phyloP scores from a whole-genome alignment of 64 coral and sea anemone genomes.

The Catalaphyllia jardinei region DNA sequence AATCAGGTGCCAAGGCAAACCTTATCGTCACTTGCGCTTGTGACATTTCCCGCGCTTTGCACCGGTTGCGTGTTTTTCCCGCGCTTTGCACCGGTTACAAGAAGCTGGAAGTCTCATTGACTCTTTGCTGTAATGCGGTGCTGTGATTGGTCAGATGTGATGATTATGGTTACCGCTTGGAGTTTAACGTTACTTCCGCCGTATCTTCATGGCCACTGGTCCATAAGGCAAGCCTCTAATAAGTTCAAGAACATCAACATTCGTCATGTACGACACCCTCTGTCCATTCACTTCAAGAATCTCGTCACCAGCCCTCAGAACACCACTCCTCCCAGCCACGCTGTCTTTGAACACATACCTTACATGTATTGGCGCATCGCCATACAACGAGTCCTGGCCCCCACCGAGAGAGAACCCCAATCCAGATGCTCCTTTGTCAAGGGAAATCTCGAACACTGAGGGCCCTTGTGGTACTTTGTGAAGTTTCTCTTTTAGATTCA shows the following conservation, averaged over 20 bases:
- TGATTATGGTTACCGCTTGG: neutral
- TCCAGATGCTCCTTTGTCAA: conserved; percentile 85
- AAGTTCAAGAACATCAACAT: conserved; percentile 83
- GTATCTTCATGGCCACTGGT: conserved; percentile 66
- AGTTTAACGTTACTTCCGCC: conserved; percentile 32
- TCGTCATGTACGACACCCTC: conserved; percentile 76
- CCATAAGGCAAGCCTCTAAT: conserved; percentile 84
- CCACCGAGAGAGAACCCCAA: conserved; percentile 93
- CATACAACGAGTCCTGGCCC: conserved; percentile 91
- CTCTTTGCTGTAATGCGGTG: neutral
- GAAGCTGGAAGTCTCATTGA: neutral
- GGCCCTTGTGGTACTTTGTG: conserved; percentile 62
- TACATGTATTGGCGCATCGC: conserved; percentile 90
- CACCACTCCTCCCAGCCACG: conserved; percentile 51
- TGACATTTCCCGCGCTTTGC: neutral
- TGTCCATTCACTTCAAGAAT: conserved; percentile 94
- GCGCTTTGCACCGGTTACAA: neutral
- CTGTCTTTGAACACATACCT: conserved; percentile 91
- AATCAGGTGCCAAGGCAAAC: too few species aligned
- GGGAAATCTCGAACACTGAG: conserved; percentile 44
- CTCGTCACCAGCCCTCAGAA: conserved; percentile 83
- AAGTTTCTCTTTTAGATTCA: conserved; percentile 66
- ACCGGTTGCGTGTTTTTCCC: neutral
- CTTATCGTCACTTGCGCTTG: neutral
- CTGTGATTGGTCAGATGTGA: neutral